These are phyloP conservation scores for Myripristis jacobus DNA, from an alignment of 2,797 vertebrate genomes.

Conservation along the genomic window DNA sequence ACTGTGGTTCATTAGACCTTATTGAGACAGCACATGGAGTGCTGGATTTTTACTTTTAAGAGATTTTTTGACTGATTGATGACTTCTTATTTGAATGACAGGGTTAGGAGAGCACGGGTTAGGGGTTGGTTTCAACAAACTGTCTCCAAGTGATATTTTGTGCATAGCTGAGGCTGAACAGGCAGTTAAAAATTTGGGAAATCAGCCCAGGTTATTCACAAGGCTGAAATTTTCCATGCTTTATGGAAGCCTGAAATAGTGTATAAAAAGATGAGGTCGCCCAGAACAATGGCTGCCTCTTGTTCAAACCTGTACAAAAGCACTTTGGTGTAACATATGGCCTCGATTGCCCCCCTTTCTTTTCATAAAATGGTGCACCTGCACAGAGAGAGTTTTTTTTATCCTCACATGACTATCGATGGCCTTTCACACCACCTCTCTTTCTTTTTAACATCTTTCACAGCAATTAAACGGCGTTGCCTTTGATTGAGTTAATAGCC, in stretches of 20 bases:
- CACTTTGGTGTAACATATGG: constrained; percentile 37
- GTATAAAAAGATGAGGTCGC: constrained; percentile 53
- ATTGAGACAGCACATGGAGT: constrained; percentile 54
- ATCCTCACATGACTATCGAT: constrained; percentile 54
- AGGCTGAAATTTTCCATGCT: constrained; percentile 60
- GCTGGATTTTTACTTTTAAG: constrained; percentile 13
- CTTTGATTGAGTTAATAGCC: constrained; percentile 83
- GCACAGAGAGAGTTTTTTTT: constrained; percentile 49
- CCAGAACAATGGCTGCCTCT: constrained; percentile 36
- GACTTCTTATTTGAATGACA: constrained; percentile 60
- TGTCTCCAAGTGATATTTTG: constrained; percentile 51
- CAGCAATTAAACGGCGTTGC: constrained; percentile 77
- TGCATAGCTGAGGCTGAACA: constrained; percentile 66
- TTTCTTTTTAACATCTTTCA: constrained; percentile 70
- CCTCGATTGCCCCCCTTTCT: constrained; percentile 24
- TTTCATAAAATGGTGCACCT: constrained; percentile 77
- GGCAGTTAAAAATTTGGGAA: constrained; percentile 60
- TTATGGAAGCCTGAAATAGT: constrained; percentile 62
- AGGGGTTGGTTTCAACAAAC: constrained; percentile 52
- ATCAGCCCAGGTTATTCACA: constrained; percentile 57
- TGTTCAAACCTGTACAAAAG: constrained; percentile 33
- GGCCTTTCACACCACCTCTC: constrained; percentile 58
- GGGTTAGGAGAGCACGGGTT: constrained; percentile 34
- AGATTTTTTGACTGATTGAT: constrained; percentile 42
- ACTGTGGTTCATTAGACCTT: constrained; percentile 28